Evolutionary conservation across 2,888 invertebrate species (phyloP).

Genomic region (Agrypnus murinus): DNA sequence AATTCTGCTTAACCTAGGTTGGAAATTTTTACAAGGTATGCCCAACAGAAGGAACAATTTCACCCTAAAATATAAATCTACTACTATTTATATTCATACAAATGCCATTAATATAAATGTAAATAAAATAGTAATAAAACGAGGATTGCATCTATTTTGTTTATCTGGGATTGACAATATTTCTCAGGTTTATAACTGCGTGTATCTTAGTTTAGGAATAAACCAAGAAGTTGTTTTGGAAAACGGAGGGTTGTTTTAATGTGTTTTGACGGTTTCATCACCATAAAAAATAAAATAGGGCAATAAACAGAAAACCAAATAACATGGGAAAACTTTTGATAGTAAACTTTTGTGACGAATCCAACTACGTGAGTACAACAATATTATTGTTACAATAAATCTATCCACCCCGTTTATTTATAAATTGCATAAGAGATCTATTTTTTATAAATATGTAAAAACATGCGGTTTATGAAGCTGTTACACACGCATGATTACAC

Average conservation of each 20-base stretch:
- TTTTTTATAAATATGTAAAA: too few relatives aligned
- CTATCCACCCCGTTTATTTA: too few relatives aligned
- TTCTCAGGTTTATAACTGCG: conserved; percentile 2
- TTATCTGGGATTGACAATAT: not conserved
- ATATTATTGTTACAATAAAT: too few relatives aligned
- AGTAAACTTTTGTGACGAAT: too few relatives aligned
- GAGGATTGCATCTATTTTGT: not conserved
- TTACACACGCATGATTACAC: too few relatives aligned
- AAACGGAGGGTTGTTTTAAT: not conserved
- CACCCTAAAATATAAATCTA: not conserved
- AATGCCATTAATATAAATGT: not conserved
- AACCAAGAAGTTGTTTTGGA: not conserved
- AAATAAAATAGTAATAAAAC: not conserved
- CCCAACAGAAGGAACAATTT: too few relatives aligned
- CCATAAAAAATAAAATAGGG: conserved; percentile 1
- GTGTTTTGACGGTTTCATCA: conserved; percentile 6
- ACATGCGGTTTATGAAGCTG: too few relatives aligned
- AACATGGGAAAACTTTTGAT: too few relatives aligned
- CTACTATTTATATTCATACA: conserved; percentile 1
- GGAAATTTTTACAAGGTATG: too few relatives aligned
- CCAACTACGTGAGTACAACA: too few relatives aligned
- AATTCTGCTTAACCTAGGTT: too few relatives aligned
- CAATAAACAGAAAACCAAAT: not conserved
- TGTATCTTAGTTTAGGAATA: not conserved
- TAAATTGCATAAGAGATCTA: too few relatives aligned